These are phyloP conservation scores for Pygoscelis adeliae DNA, from an alignment of 2,113 vertebrate genomes.

Conservation along the genomic window DNA sequence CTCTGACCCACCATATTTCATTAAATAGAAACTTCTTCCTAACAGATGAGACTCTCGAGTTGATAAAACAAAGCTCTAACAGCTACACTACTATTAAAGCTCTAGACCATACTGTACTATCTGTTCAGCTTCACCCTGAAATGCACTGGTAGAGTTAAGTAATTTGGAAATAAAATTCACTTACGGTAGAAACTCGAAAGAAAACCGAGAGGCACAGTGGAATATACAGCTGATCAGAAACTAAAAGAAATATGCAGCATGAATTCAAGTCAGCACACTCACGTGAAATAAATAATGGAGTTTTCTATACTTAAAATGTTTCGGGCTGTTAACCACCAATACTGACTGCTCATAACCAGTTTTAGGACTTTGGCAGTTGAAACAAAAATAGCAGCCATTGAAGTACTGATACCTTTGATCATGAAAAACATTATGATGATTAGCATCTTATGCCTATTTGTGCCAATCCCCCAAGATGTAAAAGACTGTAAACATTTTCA, in stretches of 20 bases:
- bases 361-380: background rate
- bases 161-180: background rate
- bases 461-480: background rate
- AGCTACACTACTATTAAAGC: background rate
- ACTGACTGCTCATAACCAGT: background rate
- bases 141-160: background rate
- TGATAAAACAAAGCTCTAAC: background rate
- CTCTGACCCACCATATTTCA: background rate
- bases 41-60: background rate
- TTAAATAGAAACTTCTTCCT: background rate
- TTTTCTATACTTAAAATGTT: background rate
- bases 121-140: background rate
- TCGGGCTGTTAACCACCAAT: background rate
- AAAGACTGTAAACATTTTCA: background rate
- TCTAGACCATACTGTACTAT: background rate
- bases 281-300: background rate
- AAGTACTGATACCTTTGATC: slow-evolving; percentile 15
- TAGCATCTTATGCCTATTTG: background rate
- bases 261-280: background rate
- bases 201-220: background rate
- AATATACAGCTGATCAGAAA: background rate
- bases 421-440: background rate
- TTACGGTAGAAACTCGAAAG: background rate
- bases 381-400: background rate
- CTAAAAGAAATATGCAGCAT: background rate